Evolutionary conservation across 2,888 invertebrate species (phyloP), one percentile per base, ranked within the genome.

Genomic region (Branchellion lobata): DNA sequence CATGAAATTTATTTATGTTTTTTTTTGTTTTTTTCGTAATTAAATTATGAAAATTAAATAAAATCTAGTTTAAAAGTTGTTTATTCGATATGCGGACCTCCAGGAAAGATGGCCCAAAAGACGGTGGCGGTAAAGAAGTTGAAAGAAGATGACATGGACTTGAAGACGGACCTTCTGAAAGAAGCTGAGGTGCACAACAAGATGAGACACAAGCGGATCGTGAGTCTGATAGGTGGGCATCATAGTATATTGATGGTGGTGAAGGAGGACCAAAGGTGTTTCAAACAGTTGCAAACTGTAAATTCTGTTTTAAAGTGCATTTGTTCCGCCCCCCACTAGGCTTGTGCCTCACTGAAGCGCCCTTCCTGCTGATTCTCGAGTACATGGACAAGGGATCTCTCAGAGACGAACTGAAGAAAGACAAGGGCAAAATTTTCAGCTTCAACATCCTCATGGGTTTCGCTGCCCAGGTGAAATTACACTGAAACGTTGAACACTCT

Each of bases 361-460:
- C 96, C 0, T 93, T 96, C 78, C 94, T 94, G 88, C 96, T 96
- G 84, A 93, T 96, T 78, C 90, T 90, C 0, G 96, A 96, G 86
- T 94, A 94, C 88, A 98, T 99, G 97, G 92, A 92, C 85, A 95
- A 96, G 88, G 98, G 98, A 47, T 94, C 96, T 82, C 89, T 99
- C 79, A 89, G 98, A 78, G 96, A 96, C 85, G 95, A 95, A 88
- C 90, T 98, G 69, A 91, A 96, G 81, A 94, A 94, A 86, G 86
- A 86, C 79, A 94, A 94, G 86, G 95, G 96, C 0, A 93, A 92
- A 85, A 91, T 91, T 85, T 91, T 97, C 84, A 93, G 93, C 83
- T 94, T 98, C 86, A 83, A 80, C 24, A 84, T 84, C 79, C 90
- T 98, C 83, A 92, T 98, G 82, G 97, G 98, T 87, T 93, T 99